Evolutionary conservation across 1,140 invertebrate species (phyloP), one percentile per base, ranked within the genome.

Genomic region (Eriocheir sinensis): DNA sequence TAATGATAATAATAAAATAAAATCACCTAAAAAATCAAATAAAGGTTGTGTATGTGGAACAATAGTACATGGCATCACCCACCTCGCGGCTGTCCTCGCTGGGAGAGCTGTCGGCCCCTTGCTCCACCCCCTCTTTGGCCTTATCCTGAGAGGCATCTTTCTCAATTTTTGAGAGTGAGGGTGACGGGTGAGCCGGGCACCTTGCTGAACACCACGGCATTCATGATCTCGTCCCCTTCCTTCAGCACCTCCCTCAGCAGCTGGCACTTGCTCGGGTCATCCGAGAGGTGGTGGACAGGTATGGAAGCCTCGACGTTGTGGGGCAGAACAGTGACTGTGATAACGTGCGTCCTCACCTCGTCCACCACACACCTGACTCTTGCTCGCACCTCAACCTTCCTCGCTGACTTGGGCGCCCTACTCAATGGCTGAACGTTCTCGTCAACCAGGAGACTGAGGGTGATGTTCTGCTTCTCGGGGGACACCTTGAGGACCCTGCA

Each of bases 201-300:
- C 38, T 93, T 93, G 12, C 41, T 93, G 41, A 93, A 88, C 4
- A 93, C 92, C 30, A 93, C 92, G n/a, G 92, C 92, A 79, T 93
- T 93, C n/a, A 72, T 34, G n/a, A 93, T 93, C 32, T 93, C 40
- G 89, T 93, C 85, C 27, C 85, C 48, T 30, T 53, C n/a, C 21
- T 30, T 36, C 1, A 93, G 9, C 30, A 88, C 44, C 15, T 86
- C 83, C 40, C 79, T 93, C 0, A 93, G 48, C 27, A 93, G 4
- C 3, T 48, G 60, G 48, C 83, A 36, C 21, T 93, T 72, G 17
- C 41, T 79, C 27, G 30, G 9, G 12, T 93, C 36, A 89, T 93
- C 92, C n/a, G 83, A 88, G 30, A 93, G 44, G 40, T 93, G 92
- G 38, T 89, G 9, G 17, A 93, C 85, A 27, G 92, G 92, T 34